A percentile compares a stretch with the other conserved stretches of the same genome.
Evolutionary conservation across 1,140 invertebrate species (phyloP).

Genomic region (Drosophila gunungcola): DNA sequence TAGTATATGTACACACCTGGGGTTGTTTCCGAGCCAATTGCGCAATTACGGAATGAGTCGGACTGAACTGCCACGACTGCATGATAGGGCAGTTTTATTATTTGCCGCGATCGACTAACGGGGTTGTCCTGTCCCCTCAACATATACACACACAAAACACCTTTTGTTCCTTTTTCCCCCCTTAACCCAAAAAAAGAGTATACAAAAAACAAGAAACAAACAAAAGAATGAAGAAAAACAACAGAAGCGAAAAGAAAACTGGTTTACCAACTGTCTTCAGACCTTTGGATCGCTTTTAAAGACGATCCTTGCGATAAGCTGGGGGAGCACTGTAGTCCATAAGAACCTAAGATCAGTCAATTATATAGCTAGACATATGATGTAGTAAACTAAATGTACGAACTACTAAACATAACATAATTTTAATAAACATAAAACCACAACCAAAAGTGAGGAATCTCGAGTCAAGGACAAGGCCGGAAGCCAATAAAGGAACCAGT

Average conservation of each 20-base stretch:
- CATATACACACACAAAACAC: constrained; percentile 43
- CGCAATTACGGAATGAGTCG: constrained; percentile 63
- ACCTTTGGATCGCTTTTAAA: constrained; percentile 8
- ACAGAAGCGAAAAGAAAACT: constrained; percentile 57
- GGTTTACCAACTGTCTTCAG: constrained; percentile 72
- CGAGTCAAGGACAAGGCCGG: constrained; percentile 35
- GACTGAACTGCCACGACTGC: constrained; percentile 4
- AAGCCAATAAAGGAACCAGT: constrained; percentile 9
- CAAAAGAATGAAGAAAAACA: constrained; percentile 45
- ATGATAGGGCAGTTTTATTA: constrained; percentile 55
- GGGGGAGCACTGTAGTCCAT: constrained; percentile 31
- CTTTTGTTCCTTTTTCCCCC: constrained; percentile 54
- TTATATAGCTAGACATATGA: constrained; percentile 39
- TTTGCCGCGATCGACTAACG: constrained; percentile 58
- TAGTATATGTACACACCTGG: constrained; percentile 6
- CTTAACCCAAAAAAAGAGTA: constrained; percentile 20
- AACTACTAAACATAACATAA: constrained; percentile 53
- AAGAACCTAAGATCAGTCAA: constrained; percentile 46
- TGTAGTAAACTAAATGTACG: constrained; percentile 38
- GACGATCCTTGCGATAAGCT: constrained; percentile 21
- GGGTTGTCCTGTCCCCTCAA: constrained; percentile 59
- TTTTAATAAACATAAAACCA: constrained; percentile 51
- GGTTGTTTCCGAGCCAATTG: constrained; percentile 74
- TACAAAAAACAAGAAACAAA: constrained; percentile 41
- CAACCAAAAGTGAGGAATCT: constrained; percentile 29